These are phyloP conservation scores for Lepisosteus osseus DNA, from an alignment of 2,113 vertebrate genomes.

Conservation along the genomic window DNA sequence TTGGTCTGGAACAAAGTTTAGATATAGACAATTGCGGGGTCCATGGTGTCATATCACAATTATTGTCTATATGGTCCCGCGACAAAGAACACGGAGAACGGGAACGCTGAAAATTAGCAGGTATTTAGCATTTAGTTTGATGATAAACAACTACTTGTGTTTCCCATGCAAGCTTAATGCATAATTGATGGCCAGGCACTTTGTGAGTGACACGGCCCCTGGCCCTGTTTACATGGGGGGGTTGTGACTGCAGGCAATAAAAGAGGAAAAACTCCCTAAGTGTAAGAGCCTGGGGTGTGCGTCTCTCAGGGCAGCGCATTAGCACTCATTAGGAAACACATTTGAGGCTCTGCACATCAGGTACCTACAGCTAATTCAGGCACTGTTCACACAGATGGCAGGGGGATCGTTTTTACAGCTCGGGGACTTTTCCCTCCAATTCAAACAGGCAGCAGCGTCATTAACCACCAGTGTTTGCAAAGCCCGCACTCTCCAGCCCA, in stretches of 20 bases:
- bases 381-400: neutral
- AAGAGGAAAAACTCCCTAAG: neutral
- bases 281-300: neutral
- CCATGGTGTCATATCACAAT: no score
- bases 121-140: no score
- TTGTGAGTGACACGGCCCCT: no score
- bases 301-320: neutral
- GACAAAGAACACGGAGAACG: no score
- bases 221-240: no score
- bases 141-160: no score
- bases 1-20: no score
- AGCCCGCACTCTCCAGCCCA: neutral
- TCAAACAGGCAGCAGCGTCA: neutral
- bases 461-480: neutral
- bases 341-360: neutral
- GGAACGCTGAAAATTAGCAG: no score
- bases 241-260: neutral
- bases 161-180: no score
- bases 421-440: neutral
- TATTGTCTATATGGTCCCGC: no score
- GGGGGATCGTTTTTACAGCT: neutral
- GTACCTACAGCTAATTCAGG: neutral
- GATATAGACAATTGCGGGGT: no score
- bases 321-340: neutral
- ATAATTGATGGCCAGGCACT: neutral